Conservation (phyloP, 2,113 vertebrate species). For the Brachyhypopomus gauderio region DNA sequence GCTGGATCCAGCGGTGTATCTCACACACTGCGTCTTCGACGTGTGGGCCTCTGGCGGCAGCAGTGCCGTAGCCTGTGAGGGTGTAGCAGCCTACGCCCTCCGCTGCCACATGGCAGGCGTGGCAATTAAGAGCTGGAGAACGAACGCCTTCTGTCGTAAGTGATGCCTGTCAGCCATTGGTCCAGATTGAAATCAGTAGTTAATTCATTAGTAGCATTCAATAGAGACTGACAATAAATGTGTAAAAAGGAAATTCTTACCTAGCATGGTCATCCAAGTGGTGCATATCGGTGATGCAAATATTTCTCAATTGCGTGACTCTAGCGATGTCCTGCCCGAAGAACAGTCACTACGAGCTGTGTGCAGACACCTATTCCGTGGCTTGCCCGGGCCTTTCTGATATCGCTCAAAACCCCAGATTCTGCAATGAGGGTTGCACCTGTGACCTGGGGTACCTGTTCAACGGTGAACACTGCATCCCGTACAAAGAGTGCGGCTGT, state of each 20-base stretch:
- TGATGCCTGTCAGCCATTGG: neutral
- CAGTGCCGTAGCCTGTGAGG: constrained; percentile 66
- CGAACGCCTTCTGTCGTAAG: constrained; percentile 73
- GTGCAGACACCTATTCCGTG: constrained; percentile 68
- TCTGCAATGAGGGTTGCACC: constrained; percentile 78
- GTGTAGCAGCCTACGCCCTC: constrained; percentile 67
- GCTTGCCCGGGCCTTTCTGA: constrained; percentile 66
- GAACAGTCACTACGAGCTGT: constrained; percentile 79
- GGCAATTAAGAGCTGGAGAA: constrained; percentile 69
- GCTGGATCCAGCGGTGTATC: constrained; percentile 66
- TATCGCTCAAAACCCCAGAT: constrained; percentile 55
- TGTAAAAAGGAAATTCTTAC: too few species aligned
- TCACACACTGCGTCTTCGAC: constrained; percentile 72
- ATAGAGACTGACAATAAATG: neutral
- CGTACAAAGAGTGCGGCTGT: constrained; percentile 74
- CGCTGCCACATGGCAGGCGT: constrained; percentile 66
- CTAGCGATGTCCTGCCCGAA: constrained; percentile 73
- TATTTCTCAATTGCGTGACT: neutral
- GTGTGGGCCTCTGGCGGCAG: constrained; percentile 67
- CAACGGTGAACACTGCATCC: constrained; percentile 69
- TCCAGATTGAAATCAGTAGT: neutral
- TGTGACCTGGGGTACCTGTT: constrained; percentile 73
- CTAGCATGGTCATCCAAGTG: neutral
- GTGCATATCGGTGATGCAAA: neutral
- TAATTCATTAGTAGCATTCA: neutral